A percentile compares a stretch with the other conserved stretches of the same genome.
Conservation (phyloP, 2,113 vertebrate genomes). For the Rostratula benghalensis region DNA sequence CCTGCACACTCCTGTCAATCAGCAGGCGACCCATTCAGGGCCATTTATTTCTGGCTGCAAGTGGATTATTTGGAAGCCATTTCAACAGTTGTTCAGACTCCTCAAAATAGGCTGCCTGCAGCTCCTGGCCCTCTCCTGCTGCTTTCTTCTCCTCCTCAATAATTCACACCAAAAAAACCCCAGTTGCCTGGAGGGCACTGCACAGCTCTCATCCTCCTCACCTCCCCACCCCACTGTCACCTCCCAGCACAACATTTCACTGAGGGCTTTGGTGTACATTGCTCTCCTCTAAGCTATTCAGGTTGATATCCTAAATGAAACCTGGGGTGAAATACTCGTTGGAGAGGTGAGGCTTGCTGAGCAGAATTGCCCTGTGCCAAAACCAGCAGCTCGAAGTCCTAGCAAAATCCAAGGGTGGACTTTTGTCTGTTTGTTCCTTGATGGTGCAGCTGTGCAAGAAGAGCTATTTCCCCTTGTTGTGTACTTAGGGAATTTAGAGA, state of each 20-base stretch:
- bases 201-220: not conserved
- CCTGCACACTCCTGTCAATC: conserved; percentile 56
- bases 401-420: not conserved
- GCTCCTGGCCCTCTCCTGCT: conserved; percentile 23
- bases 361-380: not conserved
- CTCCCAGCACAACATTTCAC: not conserved
- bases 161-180: not conserved
- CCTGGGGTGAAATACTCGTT: not conserved
- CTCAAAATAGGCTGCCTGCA: conserved; percentile 63
- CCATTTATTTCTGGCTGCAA: conserved; percentile 72
- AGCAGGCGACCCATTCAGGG: conserved; percentile 64
- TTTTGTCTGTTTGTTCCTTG: not conserved
- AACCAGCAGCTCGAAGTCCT: not conserved
- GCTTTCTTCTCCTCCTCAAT: conserved; percentile 34
- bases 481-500: not conserved
- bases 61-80: conserved; percentile 53
- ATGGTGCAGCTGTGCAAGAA: not conserved
- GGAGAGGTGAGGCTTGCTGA: not conserved
- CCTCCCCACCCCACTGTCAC: not conserved
- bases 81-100: conserved; percentile 67
- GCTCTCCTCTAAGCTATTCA: not conserved
- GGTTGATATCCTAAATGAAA: not conserved
- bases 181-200: not conserved
- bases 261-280: not conserved
- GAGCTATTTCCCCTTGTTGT: not conserved